Evolutionary conservation across 53 echinoderm and acorn worm genomes (phyloP).

Genomic region (Astropecten irregularis): DNA sequence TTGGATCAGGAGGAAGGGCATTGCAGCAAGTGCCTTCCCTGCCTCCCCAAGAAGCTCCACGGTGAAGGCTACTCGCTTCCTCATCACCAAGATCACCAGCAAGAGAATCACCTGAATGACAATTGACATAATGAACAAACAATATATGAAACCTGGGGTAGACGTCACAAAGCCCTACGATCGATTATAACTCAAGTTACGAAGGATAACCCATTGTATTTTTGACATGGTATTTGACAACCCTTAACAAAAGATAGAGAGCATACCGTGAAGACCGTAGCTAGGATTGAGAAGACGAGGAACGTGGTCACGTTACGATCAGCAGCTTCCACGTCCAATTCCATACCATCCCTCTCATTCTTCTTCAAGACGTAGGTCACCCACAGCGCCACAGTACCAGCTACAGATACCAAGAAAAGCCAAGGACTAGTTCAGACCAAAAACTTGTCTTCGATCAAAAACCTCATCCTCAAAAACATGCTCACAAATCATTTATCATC

Average conservation of each 20-base stretch:
- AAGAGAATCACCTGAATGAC: conserved; percentile 89
- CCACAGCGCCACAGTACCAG: conserved; percentile 91
- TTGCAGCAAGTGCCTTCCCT: conserved; percentile 88
- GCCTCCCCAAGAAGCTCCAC: conserved; percentile 90
- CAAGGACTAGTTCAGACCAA: background rate
- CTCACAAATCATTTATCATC: background rate
- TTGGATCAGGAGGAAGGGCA: conserved; percentile 89
- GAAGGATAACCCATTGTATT: too few relatives aligned
- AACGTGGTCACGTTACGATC: conserved; percentile 80
- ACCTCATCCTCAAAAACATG: background rate
- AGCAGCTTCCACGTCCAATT: conserved; percentile 57
- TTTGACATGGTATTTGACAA: too few relatives aligned
- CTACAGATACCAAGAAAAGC: conserved; percentile 9
- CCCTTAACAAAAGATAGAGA: too few relatives aligned
- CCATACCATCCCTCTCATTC: conserved; percentile 61
- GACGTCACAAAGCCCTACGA: too few relatives aligned
- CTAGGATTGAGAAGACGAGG: conserved; percentile 88
- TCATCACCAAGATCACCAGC: conserved; percentile 91
- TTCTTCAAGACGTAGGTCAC: conserved; percentile 83
- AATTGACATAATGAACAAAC: too few relatives aligned
- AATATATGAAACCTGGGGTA: too few relatives aligned
- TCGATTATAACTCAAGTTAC: too few relatives aligned
- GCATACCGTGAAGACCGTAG: conserved; percentile 92
- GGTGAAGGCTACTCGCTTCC: conserved; percentile 90
- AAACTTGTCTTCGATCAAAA: background rate